phyloP scores from a whole-genome alignment of 1,140 invertebrate genomes.

The Drosophila ironensis region DNA sequence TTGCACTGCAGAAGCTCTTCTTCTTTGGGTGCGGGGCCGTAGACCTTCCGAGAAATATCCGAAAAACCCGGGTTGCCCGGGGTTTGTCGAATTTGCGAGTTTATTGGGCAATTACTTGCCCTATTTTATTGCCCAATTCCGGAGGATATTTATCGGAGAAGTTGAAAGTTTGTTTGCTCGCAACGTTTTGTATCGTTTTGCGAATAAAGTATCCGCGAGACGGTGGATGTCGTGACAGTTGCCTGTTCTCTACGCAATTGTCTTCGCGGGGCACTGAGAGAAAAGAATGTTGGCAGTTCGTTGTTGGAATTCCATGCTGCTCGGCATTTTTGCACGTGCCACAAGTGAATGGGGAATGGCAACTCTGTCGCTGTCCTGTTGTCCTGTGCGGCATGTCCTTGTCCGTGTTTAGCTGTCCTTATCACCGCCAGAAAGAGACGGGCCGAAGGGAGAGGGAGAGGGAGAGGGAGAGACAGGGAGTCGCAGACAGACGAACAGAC shows the following conservation, averaged over 20 bases:
- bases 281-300: no score
- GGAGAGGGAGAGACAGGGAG: neutral
- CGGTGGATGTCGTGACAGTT: conserved; percentile 45
- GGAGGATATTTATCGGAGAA: neutral
- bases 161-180: conserved; percentile 2
- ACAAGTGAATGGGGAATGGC: conserved; percentile 7
- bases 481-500: neutral
- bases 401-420: conserved; percentile 34
- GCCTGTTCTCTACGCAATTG: conserved; percentile 45
- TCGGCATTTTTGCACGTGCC: conserved; percentile 7
- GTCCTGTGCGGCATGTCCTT: conserved; percentile 25
- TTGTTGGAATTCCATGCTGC: no score
- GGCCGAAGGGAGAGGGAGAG: neutral
- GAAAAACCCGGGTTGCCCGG: no score
- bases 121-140: neutral
- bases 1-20: no score
- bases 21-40: no score
- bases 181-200: conserved; percentile 17
- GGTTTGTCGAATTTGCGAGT: neutral
- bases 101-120: neutral
- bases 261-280: conserved; percentile 36
- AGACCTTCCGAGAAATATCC: no score
- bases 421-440: neutral
- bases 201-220: conserved; percentile 35
- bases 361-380: conserved; percentile 19